A percentile compares a stretch with the other conserved stretches of the same genome.
Conservation (phyloP, 2,888 invertebrate species). For the Drosophila monieri region DNA sequence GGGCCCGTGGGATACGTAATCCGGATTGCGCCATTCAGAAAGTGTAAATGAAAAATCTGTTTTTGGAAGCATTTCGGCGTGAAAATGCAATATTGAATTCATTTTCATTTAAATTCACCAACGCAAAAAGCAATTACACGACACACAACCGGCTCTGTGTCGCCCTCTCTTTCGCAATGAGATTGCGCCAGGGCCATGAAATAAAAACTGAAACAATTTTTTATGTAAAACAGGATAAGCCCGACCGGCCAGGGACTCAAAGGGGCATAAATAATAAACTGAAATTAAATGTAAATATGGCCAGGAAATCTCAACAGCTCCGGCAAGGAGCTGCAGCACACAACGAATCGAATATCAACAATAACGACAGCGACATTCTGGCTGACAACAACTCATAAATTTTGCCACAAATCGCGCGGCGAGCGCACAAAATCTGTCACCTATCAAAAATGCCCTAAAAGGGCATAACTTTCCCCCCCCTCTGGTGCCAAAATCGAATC, state of each 20-base stretch:
- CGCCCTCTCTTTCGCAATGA: conserved; percentile 11
- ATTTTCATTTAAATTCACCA: conserved; percentile 82
- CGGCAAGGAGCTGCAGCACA: background rate
- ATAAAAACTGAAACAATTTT: conserved; percentile 62
- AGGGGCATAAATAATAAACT: conserved; percentile 66
- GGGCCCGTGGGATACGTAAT: conserved; percentile 81
- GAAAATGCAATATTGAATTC: conserved; percentile 83
- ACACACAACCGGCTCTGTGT: conserved; percentile 13
- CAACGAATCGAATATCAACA: conserved; percentile 13
- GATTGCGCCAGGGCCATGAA: conserved; percentile 39
- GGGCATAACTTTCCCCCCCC: conserved; percentile 71
- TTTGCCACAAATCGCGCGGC: conserved; percentile 67
- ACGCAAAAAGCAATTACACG: conserved; percentile 79
- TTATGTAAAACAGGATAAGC: conserved; percentile 52
- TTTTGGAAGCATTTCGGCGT: conserved; percentile 83
- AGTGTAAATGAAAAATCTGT: conserved; percentile 83
- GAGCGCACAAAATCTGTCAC: conserved; percentile 80
- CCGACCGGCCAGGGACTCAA: conserved; percentile 9
- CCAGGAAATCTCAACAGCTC: conserved; percentile 48
- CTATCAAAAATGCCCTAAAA: conserved; percentile 83
- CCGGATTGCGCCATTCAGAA: conserved; percentile 81
- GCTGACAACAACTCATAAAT: conserved; percentile 79
- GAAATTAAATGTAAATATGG: conserved; percentile 68
- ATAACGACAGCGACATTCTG: conserved; percentile 32
- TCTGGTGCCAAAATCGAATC: conserved; percentile 5